These are phyloP conservation scores for Limosa lapponica DNA, from an alignment of 2,797 vertebrate species.

Conservation along the genomic window DNA sequence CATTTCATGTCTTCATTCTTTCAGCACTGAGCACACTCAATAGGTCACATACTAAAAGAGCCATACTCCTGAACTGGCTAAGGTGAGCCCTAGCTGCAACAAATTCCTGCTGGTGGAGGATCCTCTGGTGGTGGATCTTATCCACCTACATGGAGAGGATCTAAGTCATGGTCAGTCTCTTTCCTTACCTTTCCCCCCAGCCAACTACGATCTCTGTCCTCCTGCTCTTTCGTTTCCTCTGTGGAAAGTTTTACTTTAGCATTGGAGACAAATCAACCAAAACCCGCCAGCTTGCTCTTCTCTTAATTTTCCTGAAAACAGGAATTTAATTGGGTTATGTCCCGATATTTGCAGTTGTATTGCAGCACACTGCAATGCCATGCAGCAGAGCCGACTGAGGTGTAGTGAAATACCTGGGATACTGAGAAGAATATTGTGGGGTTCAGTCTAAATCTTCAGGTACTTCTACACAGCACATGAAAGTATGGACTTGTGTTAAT, in stretches of 20 bases:
- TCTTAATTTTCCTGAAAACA: neutral
- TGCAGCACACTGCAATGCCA: neutral
- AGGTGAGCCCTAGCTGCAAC: neutral
- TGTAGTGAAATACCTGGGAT: accelerated
- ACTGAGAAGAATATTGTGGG: neutral
- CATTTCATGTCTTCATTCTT: conserved; percentile 14
- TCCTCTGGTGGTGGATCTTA: neutral
- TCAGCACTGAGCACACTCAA: neutral
- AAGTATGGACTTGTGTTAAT: neutral
- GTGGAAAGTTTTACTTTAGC: neutral
- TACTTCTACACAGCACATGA: neutral
- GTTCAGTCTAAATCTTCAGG: neutral
- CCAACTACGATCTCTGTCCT: neutral
- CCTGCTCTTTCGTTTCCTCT: accelerated
- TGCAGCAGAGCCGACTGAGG: accelerated
- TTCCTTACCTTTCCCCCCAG: neutral
- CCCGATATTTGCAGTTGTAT: neutral
- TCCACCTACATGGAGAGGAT: neutral
- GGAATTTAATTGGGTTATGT: neutral
- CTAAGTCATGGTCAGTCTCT: neutral
- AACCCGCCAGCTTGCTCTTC: neutral
- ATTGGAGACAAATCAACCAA: neutral
- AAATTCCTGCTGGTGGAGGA: neutral
- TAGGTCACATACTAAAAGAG: neutral
- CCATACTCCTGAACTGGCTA: neutral